Evolutionary conservation across 2,888 invertebrate genomes (phyloP).

Genomic region (Vannuccia rotundouncinata): DNA sequence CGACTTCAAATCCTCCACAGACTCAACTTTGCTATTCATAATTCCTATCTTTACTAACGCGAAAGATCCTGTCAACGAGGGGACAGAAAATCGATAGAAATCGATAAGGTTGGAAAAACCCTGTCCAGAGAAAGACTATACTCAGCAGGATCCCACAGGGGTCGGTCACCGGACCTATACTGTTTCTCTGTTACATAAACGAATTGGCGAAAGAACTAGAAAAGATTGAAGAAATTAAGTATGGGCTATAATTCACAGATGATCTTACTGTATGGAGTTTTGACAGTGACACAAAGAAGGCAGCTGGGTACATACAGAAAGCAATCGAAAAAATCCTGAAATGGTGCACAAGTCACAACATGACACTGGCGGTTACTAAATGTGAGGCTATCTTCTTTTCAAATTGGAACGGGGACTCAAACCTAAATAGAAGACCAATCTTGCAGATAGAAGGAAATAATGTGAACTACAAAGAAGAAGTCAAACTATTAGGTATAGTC

Average conservation of each 20-base stretch:
- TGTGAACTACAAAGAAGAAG: not conserved
- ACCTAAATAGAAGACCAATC: not conserved
- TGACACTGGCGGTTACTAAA: not conserved
- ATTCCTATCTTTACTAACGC: no score
- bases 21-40: no score
- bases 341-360: not conserved
- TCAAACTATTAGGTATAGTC: slow-evolving; percentile 8
- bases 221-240: not conserved
- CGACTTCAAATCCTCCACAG: no score
- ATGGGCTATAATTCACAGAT: slow-evolving; percentile 13
- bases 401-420: not conserved
- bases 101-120: not conserved
- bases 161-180: not conserved
- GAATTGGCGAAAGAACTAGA: not conserved
- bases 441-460: not conserved
- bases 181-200: slow-evolving; percentile 6
- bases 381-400: slow-evolving; percentile 14
- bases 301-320: not conserved
- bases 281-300: not conserved
- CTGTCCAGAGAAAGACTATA: not conserved
- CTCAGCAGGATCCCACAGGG: slow-evolving; percentile 5
- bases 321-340: not conserved
- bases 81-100: no score
- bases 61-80: no score
- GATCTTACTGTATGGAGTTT: not conserved